Evolutionary conservation across 2,888 invertebrate genomes (phyloP).

Genomic region (Anodontia alba): DNA sequence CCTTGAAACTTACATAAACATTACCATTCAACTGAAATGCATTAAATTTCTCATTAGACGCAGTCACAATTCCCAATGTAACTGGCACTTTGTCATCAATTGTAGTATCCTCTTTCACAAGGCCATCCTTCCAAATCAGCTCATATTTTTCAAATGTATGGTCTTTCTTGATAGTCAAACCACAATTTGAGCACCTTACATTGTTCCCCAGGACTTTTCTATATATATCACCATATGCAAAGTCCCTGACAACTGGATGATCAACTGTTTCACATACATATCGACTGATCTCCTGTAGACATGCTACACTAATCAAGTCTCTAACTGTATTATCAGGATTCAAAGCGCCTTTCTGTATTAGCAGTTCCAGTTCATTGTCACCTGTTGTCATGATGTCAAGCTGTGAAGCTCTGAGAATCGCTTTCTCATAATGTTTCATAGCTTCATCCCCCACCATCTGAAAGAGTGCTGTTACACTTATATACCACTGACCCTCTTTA

Average conservation of each 20-base stretch:
- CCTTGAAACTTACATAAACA: slow-evolving; percentile 15
- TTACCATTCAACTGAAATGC: slow-evolving; percentile 17
- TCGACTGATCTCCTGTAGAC: slow-evolving; percentile 1
- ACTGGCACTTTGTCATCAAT: neutral
- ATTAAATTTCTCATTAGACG: slow-evolving; percentile 2
- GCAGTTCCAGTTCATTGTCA: slow-evolving; percentile 22
- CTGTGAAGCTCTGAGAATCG: neutral
- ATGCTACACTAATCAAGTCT: slow-evolving; percentile 10
- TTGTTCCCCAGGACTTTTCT: neutral
- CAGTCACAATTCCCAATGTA: slow-evolving; percentile 1
- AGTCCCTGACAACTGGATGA: slow-evolving; percentile 1
- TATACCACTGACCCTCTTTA: slow-evolving; percentile 20
- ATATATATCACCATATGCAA: slow-evolving; percentile 7
- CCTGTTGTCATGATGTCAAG: slow-evolving; percentile 1
- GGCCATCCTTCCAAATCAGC: neutral
- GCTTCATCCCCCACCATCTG: slow-evolving; percentile 2
- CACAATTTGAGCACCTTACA: slow-evolving; percentile 28
- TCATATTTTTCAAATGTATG: neutral
- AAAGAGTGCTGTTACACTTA: slow-evolving; percentile 19
- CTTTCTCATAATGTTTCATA: slow-evolving; percentile 11
- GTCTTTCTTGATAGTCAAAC: neutral
- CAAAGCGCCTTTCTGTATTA: slow-evolving; percentile 11
- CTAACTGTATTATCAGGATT: neutral
- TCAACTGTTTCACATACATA: neutral
- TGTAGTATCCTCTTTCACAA: neutral